Evolutionary conservation across 2,113 vertebrate genomes (phyloP).

Genomic region (Otis tarda): DNA sequence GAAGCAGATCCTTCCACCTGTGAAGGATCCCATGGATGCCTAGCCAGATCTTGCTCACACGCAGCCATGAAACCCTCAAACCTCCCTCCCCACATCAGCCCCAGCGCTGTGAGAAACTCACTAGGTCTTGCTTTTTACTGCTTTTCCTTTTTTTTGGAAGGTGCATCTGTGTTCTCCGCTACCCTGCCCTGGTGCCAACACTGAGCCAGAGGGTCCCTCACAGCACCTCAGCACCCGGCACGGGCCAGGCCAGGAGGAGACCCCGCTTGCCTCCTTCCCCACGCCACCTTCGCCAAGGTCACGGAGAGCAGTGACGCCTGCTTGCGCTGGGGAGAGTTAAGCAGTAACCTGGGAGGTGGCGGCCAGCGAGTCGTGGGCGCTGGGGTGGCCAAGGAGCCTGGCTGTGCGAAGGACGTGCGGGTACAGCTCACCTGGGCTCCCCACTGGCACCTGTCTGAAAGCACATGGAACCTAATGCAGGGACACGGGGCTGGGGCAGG

Average conservation of each 20-base stretch:
- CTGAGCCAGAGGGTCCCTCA: background rate
- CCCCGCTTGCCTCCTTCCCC: background rate
- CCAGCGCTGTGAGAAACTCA: background rate
- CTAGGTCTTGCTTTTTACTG: background rate
- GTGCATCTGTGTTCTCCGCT: background rate
- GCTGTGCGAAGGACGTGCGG: accelerated
- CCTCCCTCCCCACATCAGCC: background rate
- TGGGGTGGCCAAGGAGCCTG: accelerated
- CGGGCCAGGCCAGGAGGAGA: background rate
- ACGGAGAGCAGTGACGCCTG: accelerated
- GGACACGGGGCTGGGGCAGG: too few relatives aligned
- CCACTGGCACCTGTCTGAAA: accelerated
- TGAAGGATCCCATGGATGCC: background rate
- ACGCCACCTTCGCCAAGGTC: background rate
- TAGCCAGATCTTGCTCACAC: background rate
- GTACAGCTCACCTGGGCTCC: background rate
- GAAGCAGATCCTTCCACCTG: background rate
- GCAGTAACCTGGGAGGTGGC: background rate
- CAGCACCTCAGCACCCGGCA: accelerated
- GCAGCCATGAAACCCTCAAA: background rate
- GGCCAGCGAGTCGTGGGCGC: accelerated
- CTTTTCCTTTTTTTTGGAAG: accelerated
- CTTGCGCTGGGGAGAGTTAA: background rate
- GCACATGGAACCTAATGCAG: background rate
- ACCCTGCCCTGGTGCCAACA: background rate